Percentiles rank a stretch among this genome's conserved stretches.
phyloP scores from a whole-genome alignment of 2,113 vertebrate species.

The Periophthalmus modestus region DNA sequence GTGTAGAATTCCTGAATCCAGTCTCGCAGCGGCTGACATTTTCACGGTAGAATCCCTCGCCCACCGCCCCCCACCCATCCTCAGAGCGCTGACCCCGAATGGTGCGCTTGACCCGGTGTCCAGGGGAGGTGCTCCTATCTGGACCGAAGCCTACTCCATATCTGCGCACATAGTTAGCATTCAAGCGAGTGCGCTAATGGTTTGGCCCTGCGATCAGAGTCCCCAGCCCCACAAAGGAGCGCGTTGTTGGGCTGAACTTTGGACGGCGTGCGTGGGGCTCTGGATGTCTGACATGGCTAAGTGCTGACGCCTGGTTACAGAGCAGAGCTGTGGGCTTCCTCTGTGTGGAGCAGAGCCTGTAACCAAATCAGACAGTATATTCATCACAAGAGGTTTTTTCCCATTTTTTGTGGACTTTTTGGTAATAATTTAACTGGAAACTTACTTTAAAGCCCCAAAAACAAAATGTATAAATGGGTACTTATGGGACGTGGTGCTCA shows the following conservation, averaged over 20 bases:
- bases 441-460: no score
- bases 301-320: conserved; percentile 65
- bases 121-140: conserved; percentile 48
- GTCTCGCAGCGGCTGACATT: conserved; percentile 47
- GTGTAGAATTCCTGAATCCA: not conserved
- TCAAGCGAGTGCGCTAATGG: conserved; percentile 56
- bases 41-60: conserved; percentile 36
- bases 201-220: conserved; percentile 65
- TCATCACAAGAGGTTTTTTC: no score
- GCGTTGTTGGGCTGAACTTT: conserved; percentile 78
- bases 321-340: conserved; percentile 50
- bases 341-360: not conserved
- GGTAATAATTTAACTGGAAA: no score
- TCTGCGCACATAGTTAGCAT: conserved; percentile 70
- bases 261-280: conserved; percentile 74
- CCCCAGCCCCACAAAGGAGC: conserved; percentile 67
- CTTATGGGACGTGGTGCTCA: no score
- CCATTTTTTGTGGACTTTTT: no score
- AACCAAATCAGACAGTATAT: no score
- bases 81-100: conserved; percentile 35
- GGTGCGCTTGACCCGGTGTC: conserved; percentile 54
- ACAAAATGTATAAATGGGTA: no score
- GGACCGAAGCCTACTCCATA: conserved; percentile 63
- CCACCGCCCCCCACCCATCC: conserved; percentile 40
- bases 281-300: conserved; percentile 77